Evolutionary conservation across 2,113 vertebrate genomes (phyloP), one percentile per base, ranked within the genome.

Genomic region (Cephalopterus ornatus): DNA sequence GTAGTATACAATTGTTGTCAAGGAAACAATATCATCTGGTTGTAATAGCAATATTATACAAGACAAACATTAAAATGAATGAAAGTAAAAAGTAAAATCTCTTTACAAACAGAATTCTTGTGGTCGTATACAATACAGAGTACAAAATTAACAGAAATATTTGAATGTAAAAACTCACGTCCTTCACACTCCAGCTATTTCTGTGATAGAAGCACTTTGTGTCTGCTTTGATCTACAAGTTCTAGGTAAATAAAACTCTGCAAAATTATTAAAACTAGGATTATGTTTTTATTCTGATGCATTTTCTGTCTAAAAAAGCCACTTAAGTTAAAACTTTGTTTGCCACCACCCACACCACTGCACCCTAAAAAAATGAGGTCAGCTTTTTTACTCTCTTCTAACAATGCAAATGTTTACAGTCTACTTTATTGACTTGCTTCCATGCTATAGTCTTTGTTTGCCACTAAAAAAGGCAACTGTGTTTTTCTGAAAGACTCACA

Each of bases 11-110:
- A 33, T 22, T 79, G 59, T 92, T 97, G 56, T 84, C 33, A 58
- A 89, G 89, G 93, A 82, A 97, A 95, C 42, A 92, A 33, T 11
- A 90, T 82, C 14, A 77, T 20, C 62, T 67, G 46, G 59, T 93
- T 95, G 47, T 58, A 88, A 18, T 53, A 81, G 33, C 14, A 55
- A 63, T 55, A 56, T 32, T 85, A 49, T 42, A 83, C 9, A 71
- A 37, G 58, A 81, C 12, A 66, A 2, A 11, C 18, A 2, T 47
- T 88, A 78, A 49, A 10, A 70, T n/a, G 37, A 61, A 46, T 23
- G 49, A 92, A 76, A 66, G 26, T 78, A 56, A 85, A 92, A 86
- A 33, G 4, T 28, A 90, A 79, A 56, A 19, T 61, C 26, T 66
- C 6, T 76, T 73, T 68, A 27, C 14, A 58, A 59, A 37, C 1